Evolutionary conservation across 1,140 invertebrate genomes (phyloP), one percentile per base, ranked within the genome.

Genomic region (Drosophila ironensis): DNA sequence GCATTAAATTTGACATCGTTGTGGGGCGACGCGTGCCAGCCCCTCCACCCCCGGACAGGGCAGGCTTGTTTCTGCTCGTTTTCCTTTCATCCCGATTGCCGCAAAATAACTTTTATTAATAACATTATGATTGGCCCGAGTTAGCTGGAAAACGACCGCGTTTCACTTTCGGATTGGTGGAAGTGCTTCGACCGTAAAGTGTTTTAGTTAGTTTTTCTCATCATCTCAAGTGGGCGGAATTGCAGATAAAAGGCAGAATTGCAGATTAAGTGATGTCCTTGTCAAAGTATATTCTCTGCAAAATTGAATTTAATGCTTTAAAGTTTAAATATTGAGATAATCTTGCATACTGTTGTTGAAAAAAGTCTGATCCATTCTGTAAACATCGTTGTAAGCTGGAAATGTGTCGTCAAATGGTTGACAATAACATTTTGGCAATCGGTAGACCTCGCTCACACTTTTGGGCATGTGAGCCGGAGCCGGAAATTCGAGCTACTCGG

Each of bases 1-100:
- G 77, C 72, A 88, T 88, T 88, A 88, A 80, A 88, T 82, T 75
- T 74, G 84, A 68, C 82, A 76, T 81, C 47, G 68, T 86, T 70
- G 48, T 45, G 47, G 44, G 38, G 42, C 28, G 54, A 22, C 70
- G 78, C 70, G 78, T 77, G 72, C 28, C 63, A 12, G 19, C 14
- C 8, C 9, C 20, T 5, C 20, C 2, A 40, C 19, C 20, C 30
- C 37, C 28, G 37, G 8, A 30, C 8, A 22, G 8, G 8, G 17
- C 20, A 14, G 27, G 69, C 48, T 38, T 20, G 48, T 73, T 66
- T 41, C 51, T 54, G 50, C 33, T 59, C 72, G 48, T 54, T 76
- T 78, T 61, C 59, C 81, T 72, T 87, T 72, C 40, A 87, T 76
- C 72, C 52, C 67, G 72, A 81, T 87, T 86, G 81, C 60, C 75